Base-by-base conservation (phyloP, 2,888 invertebrate species). In the Sialis fuliginosa region DNA sequence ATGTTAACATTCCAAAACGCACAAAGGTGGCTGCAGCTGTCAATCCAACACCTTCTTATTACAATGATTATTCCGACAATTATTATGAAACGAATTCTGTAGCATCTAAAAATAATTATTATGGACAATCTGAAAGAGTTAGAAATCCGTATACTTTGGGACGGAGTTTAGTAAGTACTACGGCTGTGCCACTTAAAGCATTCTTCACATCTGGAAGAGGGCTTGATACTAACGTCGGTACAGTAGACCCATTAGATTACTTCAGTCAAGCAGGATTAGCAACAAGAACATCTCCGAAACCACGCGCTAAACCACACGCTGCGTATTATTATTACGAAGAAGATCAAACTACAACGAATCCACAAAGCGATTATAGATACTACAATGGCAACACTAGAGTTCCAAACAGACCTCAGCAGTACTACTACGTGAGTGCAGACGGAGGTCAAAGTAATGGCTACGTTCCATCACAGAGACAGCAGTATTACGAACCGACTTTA, bases 321-420 rank as follows among this genome's bases (percentile, higher is more conserved):
- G 78, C 79, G 6, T 80, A 75, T 61, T 81, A 74, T 55, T 81
- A 79, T 57, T 80, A 79, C 54, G 78, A 81, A 50, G 80, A 81
- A 57, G 55, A 59, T 33, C 50, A 53, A 0, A 44, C 50, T 42
- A 13, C 51, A 53, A 41, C 54, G 51, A 35, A 50, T 49, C 47
- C 48, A 52, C 40, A 37, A 41, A 45, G 9, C 48, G 43, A 9
- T 46, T 40, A 1, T 40, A 46, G 6, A 44, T 54, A 9, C 48
- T 47, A 22, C 54, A 52, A 13, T 53, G 56, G n/a, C 52, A 56
- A 32, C 57, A 55, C 48, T 57, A 58, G 49, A 52, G 52, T 43
- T 51, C 54, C 3, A 55, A 55, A 43, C 53, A 54, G 8, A 42
- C 53, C 10, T 51, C 54, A 1, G 52, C 57, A 58, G 44, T 61